Evolutionary conservation across 2,888 invertebrate species (phyloP), one percentile per base, ranked within the genome.

Genomic region (Eristalinus sepulchralis): DNA sequence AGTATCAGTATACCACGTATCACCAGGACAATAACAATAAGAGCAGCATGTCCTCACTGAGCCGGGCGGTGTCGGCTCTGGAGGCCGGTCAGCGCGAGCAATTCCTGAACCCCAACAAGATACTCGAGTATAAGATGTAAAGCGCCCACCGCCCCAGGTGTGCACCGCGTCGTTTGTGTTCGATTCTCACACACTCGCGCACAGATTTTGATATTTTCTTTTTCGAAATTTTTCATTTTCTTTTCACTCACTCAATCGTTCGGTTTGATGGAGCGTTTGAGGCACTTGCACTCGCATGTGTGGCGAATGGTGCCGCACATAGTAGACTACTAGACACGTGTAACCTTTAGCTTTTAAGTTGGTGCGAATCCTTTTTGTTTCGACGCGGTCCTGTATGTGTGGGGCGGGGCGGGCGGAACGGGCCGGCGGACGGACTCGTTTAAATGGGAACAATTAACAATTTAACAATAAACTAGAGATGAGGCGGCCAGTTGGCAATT

Each of bases 71-170:
- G 33, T 91, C 93, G 85, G 92, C 92, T 70, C 89, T 92, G 80
- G 93, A 93, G 88, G 91, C 91, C 36, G 90, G 91, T 75, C 92
- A 93, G 90, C 91, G 92, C 83, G 92, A 93, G 88, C 92, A 93
- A 90, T 93, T 93, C 90, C 90, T 92, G 76, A 93, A 92, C 90
- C 92, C 92, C 88, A 92, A 92, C 88, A 91, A 92, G 90, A 92
- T 93, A 87, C 91, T 92, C 89, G 93, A 93, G 89, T 91, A 93
- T 88, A 93, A 93, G 89, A 92, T 92, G 92, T 92, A 92, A 92
- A 91, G 90, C 89, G 91, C 47, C 47, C 17, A 39, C 39, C 39
- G 39, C n/a, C 39, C 13, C 39, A 39, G n/a, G n/a, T 17, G 91
- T 90, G 91, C 91, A 91, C 91, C 91, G 91, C 91, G 91, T 47